These are phyloP conservation scores for Stegodyphus mimosarum DNA, from an alignment of 1,140 invertebrate genomes.

Conservation along the genomic window DNA sequence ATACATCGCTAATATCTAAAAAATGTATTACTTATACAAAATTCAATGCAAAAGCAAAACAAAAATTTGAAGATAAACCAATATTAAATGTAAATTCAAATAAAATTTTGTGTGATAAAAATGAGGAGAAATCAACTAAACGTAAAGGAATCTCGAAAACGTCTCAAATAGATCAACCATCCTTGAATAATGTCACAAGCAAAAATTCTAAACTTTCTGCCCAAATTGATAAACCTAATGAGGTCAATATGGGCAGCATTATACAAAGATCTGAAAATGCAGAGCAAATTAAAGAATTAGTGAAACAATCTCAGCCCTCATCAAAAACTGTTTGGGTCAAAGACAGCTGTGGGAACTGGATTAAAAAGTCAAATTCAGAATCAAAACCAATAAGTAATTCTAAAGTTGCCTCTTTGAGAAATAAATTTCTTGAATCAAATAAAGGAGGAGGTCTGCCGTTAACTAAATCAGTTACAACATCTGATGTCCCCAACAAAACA, in stretches of 20 bases:
- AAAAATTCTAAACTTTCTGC: not conserved
- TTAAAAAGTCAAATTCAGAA: conserved; percentile 22
- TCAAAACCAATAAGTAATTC: conserved; percentile 18
- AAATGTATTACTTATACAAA: not conserved
- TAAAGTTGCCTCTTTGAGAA: conserved; percentile 40
- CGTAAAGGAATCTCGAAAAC: not conserved
- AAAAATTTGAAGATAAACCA: conserved; percentile 25
- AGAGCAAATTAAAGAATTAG: conserved; percentile 42
- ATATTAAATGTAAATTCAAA: not conserved
- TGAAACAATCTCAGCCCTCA: conserved; percentile 8
- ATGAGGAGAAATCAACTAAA: not conserved
- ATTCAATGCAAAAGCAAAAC: not conserved
- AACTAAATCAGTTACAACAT: conserved; percentile 39
- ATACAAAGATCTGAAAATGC: conserved; percentile 13
- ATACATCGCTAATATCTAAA: not conserved
- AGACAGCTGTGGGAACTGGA: conserved; percentile 35
- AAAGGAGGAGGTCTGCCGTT: conserved; percentile 17
- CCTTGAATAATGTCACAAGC: conserved; percentile 1
- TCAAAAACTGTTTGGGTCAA: conserved; percentile 51
- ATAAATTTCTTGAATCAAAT: conserved; percentile 27
- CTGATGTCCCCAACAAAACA: conserved; percentile 27
- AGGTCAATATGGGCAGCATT: not conserved
- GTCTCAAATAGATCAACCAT: conserved; percentile 21
- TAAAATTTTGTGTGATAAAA: not conserved
- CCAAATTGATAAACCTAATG: not conserved